Evolutionary conservation across 2,797 vertebrate genomes (phyloP).

Genomic region (Dallia pectoralis): DNA sequence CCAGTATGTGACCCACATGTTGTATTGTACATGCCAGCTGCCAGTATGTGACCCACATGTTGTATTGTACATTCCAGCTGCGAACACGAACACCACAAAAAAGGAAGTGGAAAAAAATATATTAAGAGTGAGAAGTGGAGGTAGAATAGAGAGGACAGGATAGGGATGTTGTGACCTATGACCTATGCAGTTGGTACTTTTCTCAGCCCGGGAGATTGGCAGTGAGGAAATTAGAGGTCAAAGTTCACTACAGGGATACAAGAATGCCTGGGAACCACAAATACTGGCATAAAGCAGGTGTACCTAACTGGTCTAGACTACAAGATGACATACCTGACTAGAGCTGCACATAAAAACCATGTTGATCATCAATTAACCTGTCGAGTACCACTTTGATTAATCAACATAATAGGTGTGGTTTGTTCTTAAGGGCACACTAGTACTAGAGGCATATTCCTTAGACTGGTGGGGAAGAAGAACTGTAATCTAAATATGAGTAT

Average conservation of each 20-base stretch:
- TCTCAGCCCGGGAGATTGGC: background rate
- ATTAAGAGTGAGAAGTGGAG: background rate
- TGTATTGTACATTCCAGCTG: conserved; percentile 33
- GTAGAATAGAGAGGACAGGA: conserved; percentile 6
- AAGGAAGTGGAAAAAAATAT: conserved; percentile 14
- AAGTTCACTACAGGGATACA: background rate
- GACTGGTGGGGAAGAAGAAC: no score
- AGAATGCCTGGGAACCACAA: background rate
- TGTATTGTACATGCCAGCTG: conserved; percentile 36
- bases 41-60: conserved; percentile 51
- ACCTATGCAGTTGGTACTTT: background rate
- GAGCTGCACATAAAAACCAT: no score
- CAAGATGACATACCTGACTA: background rate
- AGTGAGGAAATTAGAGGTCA: conserved; percentile 1
- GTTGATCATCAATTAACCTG: no score
- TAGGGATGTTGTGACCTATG: background rate
- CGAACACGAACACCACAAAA: conserved; percentile 49
- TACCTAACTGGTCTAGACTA: background rate
- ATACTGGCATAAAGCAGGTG: conserved; percentile 16
- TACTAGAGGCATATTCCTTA: no score
- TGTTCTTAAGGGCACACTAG: no score
- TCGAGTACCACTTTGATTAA: no score
- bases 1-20: conserved; percentile 13
- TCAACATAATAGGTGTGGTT: no score
- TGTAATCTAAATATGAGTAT: no score